These are phyloP conservation scores for Agonopterix subpropinquella DNA, from an alignment of 2,888 invertebrate genomes.

Conservation along the genomic window DNA sequence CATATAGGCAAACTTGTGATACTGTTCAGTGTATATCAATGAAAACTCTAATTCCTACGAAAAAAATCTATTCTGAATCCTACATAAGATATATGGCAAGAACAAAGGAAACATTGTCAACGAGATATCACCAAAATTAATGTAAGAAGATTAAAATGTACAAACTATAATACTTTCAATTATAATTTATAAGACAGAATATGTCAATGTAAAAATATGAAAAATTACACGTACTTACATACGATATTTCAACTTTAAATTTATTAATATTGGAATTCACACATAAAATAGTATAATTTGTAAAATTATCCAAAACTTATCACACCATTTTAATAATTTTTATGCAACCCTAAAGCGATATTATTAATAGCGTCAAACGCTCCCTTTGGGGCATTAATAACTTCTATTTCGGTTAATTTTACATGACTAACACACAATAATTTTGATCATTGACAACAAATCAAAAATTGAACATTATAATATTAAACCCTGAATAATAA, in stretches of 20 bases:
- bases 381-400: slow-evolving; percentile 72
- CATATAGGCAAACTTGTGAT: slow-evolving; percentile 66
- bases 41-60: slow-evolving; percentile 65
- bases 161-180: slow-evolving; percentile 49
- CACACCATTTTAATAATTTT: slow-evolving; percentile 71
- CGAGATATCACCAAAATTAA: slow-evolving; percentile 53
- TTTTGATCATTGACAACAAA: slow-evolving; percentile 75
- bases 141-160: slow-evolving; percentile 32
- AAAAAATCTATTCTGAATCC: slow-evolving; percentile 65
- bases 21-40: slow-evolving; percentile 63
- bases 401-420: slow-evolving; percentile 70
- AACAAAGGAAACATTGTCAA: slow-evolving; percentile 64
- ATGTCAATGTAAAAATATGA: slow-evolving; percentile 45
- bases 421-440: slow-evolving; percentile 73
- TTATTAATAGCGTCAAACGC: slow-evolving; percentile 73
- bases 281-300: slow-evolving; percentile 75
- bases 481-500: slow-evolving; percentile 74
- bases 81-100: slow-evolving; percentile 72
- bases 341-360: slow-evolving; percentile 74
- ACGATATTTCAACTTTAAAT: slow-evolving; percentile 55
- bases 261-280: slow-evolving; percentile 68
- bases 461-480: slow-evolving; percentile 68
- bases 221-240: slow-evolving; percentile 35
- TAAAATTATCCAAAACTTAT: slow-evolving; percentile 77
- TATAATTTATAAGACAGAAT: slow-evolving; percentile 23